Evolutionary conservation across 2,888 invertebrate genomes (phyloP).

Genomic region (Cotesia congregata): DNA sequence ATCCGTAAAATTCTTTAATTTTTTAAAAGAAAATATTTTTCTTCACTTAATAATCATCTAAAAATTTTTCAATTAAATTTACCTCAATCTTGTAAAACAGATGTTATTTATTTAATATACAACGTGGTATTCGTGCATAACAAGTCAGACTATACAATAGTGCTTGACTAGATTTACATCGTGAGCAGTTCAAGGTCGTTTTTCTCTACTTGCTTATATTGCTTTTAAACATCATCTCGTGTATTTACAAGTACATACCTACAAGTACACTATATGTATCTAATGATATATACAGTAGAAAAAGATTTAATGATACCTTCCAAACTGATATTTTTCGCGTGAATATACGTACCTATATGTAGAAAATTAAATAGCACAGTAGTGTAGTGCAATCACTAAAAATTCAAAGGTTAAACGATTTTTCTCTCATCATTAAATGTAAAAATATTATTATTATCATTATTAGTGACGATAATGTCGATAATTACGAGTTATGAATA

Average conservation of each 20-base stretch:
- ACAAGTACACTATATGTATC: neutral
- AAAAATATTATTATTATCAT: no score
- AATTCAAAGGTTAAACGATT: no score
- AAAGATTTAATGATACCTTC: neutral
- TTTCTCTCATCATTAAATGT: no score
- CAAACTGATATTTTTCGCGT: neutral
- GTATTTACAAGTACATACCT: no score
- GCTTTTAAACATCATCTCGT: neutral
- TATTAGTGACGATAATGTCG: no score
- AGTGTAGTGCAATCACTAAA: no score
- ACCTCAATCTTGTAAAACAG: neutral
- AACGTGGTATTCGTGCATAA: neutral
- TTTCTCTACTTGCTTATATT: neutral
- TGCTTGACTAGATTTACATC: neutral
- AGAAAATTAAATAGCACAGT: no score
- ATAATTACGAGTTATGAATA: no score
- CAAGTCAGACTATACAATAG: neutral
- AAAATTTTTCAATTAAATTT: neutral
- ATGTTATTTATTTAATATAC: neutral
- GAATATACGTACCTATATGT: no score
- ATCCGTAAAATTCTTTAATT: no score
- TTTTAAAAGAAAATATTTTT: no score
- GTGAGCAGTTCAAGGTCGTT: conserved; percentile 2
- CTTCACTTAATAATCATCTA: neutral
- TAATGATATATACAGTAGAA: neutral